Conservation (phyloP, 2,113 vertebrate species). For the Eulacestoma nigropectus region DNA sequence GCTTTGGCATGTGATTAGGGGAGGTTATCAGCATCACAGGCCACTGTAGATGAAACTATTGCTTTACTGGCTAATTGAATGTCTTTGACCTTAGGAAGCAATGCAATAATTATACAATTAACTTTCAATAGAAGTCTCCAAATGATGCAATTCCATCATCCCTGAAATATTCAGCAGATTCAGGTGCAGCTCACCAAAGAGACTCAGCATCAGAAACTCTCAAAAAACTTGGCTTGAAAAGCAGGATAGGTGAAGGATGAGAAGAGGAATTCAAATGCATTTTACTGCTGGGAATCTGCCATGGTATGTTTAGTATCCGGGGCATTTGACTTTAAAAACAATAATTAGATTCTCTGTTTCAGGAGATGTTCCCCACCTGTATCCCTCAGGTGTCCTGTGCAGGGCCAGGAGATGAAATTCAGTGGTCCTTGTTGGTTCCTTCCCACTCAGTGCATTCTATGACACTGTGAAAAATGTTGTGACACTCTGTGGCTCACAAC, state of each 20-base stretch:
- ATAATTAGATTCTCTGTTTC: not conserved
- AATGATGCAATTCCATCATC: not conserved
- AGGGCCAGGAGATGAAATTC: not conserved
- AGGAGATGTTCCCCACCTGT: not conserved
- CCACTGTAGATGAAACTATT: not conserved
- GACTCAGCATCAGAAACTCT: not conserved
- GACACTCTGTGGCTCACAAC: not conserved
- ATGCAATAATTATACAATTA: not conserved
- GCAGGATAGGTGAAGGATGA: not conserved
- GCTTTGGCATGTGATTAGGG: not conserved
- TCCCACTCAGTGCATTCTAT: not conserved
- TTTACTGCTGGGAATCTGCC: not conserved
- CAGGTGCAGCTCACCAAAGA: not conserved
- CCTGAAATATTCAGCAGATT: not conserved
- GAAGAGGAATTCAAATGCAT: not conserved
- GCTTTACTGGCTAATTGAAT: not conserved
- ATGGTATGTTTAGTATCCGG: not conserved
- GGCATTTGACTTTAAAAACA: not conserved
- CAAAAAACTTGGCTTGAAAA: not conserved
- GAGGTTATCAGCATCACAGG: not conserved
- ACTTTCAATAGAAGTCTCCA: not conserved
- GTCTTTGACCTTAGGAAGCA: not conserved
- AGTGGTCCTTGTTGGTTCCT: not conserved
- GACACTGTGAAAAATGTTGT: not conserved
- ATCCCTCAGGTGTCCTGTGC: not conserved